Evolutionary conservation across 2,797 vertebrate species (phyloP), one percentile per base, ranked within the genome.

Genomic region (Falco berigora): DNA sequence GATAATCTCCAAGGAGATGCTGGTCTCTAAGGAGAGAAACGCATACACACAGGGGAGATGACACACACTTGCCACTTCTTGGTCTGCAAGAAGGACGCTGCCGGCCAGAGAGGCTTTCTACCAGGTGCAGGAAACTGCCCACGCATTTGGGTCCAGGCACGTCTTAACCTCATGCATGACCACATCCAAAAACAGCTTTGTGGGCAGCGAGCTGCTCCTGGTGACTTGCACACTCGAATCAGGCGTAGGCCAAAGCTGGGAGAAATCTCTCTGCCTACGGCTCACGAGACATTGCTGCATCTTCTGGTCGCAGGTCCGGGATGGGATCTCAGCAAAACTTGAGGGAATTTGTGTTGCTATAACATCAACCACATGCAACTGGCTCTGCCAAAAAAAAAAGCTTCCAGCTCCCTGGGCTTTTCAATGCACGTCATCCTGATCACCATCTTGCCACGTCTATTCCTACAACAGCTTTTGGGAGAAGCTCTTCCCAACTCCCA

Each of bases 1-100:
- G 96, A 98, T 97, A 94, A 99, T 97, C 13, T 98, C 98, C 96
- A 99, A 98, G 7, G 98, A 99, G 97, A 99, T 98, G 98, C 99
- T 99, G 98, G 99, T 99, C 97, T 98, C 99, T 99, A 98, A 93
- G 96, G 97, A 97, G 92, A 97, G 88, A 97, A 95, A 40, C 4
- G 93, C 89, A 97, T 25, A 86, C 34, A 96, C 75, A 84, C 32
- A 82, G 87, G 85, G 86, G 61, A 82, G 47, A 94, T 96, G 88
- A 90, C 3, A 89, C 36, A 74, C 59, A 92, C 28, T 80, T 5
- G 90, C 63, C 86, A 71, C 68, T 94, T 76, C 76, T 93, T 7
- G 3, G 82, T 68, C 75, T 23, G 92, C 91, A 88, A 90, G 87
- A 91, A 68, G 92, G 91, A 95, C 2, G 66, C 86, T 88, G 92